Evolutionary conservation across 2,113 vertebrate genomes (phyloP), one percentile per base, ranked within the genome.

Genomic region (Mus pahari): DNA sequence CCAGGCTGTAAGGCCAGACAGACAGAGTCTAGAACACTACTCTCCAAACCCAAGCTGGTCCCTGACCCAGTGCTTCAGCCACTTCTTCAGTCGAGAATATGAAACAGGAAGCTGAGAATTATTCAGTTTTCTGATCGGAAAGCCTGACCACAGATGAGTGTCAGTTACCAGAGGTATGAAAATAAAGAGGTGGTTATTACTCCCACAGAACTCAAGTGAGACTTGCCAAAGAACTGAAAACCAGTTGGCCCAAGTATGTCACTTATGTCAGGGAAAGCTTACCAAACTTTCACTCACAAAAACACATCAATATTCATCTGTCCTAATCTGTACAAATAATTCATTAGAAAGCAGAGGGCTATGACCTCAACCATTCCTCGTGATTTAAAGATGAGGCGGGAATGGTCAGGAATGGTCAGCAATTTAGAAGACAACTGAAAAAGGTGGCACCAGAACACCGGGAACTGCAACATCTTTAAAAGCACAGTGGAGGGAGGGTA

Each of bases 321-420:
- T 94, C 74, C 86, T 77, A 45, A 94, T 95, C 71, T 78, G 71
- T n/a, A 89, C 81, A 96, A 91, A 92, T 73, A 97, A 86, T 74
- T 84, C 90, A 90, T 55, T 50, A 73, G 87, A 64, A 24, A 55
- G 74, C n/a, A 60, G 7, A 83, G 45, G 68, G 26, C 26, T 75
- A 45, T 24, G 66, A 62, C 68, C 78, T 68, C 92, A 64, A 36
- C 66, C 64, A 53, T 87, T 73, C 50, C 66, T 92, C 81, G 45
- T 87, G 50, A 90, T 68, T 78, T 86, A 92, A 88, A 95, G n/a
- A 77, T 89, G 19, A 81, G 91, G n/a, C 17, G n/a, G 70, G 42
- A 64, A 73, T 77, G 71, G 89, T 60, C 48, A 82, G n/a, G 53
- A 58, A 19, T 1, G 73, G 31, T 22, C 87, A 60, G n/a, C 70